Evolutionary conservation across 2,888 invertebrate species (phyloP).

Genomic region (Neoscelio sp.): DNA sequence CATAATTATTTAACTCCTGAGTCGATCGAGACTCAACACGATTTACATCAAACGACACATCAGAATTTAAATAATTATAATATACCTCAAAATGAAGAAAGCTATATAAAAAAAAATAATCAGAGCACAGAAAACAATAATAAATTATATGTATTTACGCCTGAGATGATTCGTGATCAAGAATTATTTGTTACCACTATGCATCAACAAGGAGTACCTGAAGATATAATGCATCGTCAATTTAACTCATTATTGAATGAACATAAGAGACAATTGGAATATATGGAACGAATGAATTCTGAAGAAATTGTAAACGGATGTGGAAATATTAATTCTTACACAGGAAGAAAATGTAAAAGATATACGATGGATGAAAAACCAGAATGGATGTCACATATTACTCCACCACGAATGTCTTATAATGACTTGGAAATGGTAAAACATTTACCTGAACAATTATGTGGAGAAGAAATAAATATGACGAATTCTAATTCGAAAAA

Average conservation of each 20-base stretch:
- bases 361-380: slow-evolving; percentile 76
- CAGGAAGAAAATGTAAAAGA: too few species aligned
- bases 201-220: slow-evolving; percentile 76
- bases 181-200: slow-evolving; percentile 75
- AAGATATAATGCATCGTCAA: slow-evolving; percentile 77
- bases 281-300: too few species aligned
- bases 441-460: too few species aligned
- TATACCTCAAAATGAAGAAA: neutral
- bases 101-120: neutral
- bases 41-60: too few species aligned
- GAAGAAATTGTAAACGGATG: slow-evolving; percentile 11
- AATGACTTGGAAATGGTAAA: slow-evolving; percentile 62
- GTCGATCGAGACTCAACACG: too few species aligned
- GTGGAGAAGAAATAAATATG: neutral
- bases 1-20: too few species aligned
- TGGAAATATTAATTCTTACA: too few species aligned
- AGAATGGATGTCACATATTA: slow-evolving; percentile 78
- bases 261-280: slow-evolving; percentile 74
- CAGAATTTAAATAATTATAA: too few species aligned
- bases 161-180: slow-evolving; percentile 78
- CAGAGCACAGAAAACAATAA: slow-evolving; percentile 12
- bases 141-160: slow-evolving; percentile 71
- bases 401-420: slow-evolving; percentile 75
- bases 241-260: slow-evolving; percentile 77
- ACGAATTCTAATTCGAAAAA: too few species aligned